Evolutionary conservation across 2,888 invertebrate species (phyloP).

Genomic region (Leptinotarsa haldemani): DNA sequence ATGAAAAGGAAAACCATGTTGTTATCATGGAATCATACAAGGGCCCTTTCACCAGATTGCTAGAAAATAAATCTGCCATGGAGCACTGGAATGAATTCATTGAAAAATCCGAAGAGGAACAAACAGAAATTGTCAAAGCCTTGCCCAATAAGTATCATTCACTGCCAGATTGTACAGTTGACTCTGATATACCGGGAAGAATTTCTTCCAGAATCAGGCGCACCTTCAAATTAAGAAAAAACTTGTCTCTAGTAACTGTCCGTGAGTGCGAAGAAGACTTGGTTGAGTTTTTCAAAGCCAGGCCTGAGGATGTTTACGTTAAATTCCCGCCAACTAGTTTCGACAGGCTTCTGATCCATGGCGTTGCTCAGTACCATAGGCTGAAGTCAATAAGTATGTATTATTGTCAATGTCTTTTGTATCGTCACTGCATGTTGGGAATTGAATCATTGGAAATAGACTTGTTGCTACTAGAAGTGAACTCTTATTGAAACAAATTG

Average conservation of each 20-base stretch:
- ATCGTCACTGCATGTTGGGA: no score
- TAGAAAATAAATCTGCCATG: constrained; percentile 55
- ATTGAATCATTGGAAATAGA: no score
- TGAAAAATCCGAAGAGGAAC: constrained; percentile 59
- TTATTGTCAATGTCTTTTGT: background rate
- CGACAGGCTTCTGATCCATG: constrained; percentile 59
- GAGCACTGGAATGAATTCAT: constrained; percentile 58
- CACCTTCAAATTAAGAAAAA: constrained; percentile 57
- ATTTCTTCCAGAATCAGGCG: constrained; percentile 57
- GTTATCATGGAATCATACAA: constrained; percentile 56
- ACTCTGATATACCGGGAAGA: constrained; percentile 44
- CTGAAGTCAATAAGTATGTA: constrained; percentile 57
- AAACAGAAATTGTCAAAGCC: constrained; percentile 47
- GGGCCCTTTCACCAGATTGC: constrained; percentile 55
- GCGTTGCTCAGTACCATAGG: constrained; percentile 60
- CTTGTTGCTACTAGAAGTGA: no score
- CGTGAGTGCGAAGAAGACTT: constrained; percentile 54
- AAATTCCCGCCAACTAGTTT: constrained; percentile 56
- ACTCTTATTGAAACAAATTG: no score
- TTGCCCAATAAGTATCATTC: constrained; percentile 41
- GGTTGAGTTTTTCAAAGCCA: constrained; percentile 54
- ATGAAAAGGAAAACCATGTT: constrained; percentile 49
- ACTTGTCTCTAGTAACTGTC: constrained; percentile 54
- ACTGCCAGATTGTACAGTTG: constrained; percentile 5
- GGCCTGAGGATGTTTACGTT: constrained; percentile 52